Evolutionary conservation across 2,888 invertebrate species (phyloP).

Genomic region (Zaprionus bogoriensis): DNA sequence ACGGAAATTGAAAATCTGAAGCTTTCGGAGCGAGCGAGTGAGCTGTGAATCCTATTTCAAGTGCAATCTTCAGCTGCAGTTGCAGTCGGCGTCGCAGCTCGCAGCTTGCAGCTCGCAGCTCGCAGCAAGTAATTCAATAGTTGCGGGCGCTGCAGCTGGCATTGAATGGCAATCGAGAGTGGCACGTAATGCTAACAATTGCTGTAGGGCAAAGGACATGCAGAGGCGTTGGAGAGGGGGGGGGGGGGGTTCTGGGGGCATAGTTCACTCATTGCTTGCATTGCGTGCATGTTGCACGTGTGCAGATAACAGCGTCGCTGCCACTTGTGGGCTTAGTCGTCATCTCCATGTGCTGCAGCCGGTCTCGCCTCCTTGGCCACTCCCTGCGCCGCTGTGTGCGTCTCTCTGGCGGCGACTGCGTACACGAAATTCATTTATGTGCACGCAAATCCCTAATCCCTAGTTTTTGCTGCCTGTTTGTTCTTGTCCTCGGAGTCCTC

Average conservation of each 20-base stretch:
- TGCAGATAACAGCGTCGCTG: slow-evolving; percentile 57
- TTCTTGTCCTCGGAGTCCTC: slow-evolving; percentile 36
- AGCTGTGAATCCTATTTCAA: slow-evolving; percentile 78
- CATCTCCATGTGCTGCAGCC: not conserved
- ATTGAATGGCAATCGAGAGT: slow-evolving; percentile 78
- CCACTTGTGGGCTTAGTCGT: not conserved
- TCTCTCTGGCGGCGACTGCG: slow-evolving; percentile 48
- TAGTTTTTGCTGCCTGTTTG: slow-evolving; percentile 74
- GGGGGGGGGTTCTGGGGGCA: slow-evolving; percentile 4
- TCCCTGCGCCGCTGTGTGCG: slow-evolving; percentile 10
- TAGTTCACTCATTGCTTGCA: slow-evolving; percentile 56
- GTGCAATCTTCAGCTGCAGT: slow-evolving; percentile 75
- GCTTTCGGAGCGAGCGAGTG: slow-evolving; percentile 75
- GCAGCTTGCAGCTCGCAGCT: not conserved
- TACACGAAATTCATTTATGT: slow-evolving; percentile 77
- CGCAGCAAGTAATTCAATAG: slow-evolving; percentile 76
- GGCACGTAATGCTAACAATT: slow-evolving; percentile 81
- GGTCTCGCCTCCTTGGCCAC: too few species aligned
- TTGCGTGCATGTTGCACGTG: slow-evolving; percentile 74
- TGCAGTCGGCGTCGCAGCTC: slow-evolving; percentile 30
- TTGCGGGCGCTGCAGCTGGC: slow-evolving; percentile 61
- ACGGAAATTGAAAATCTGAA: slow-evolving; percentile 78
- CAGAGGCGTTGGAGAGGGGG: slow-evolving; percentile 45
- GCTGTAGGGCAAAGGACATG: slow-evolving; percentile 50
- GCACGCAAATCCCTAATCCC: slow-evolving; percentile 78